Evolutionary conservation across 35 echinoderm and acorn worm genomes (phyloP), one percentile per base, ranked within the genome.

Genomic region (Heliocidaris tuberculata): DNA sequence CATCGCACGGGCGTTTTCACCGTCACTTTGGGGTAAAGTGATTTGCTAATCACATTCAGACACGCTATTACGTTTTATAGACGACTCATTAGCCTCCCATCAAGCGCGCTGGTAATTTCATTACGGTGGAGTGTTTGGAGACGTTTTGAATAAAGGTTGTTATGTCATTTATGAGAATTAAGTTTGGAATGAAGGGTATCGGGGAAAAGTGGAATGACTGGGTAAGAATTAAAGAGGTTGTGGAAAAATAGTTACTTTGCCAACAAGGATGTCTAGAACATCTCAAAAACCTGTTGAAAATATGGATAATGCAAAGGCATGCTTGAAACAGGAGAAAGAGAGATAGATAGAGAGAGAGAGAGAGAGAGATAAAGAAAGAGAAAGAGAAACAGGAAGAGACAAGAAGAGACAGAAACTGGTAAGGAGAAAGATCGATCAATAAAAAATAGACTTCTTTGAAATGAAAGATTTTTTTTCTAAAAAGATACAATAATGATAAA

Each of bases 31-130:
- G 87, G 11, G 29, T 89, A 89, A 89, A 32, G 31, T 89, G 87
- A 89, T 89, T 89, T 89, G 47, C 31, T 89, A 89, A 89, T 89
- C 87, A 48, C 87, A 48, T 89, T 47, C 31, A 32, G 21, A n/a
- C 65, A 78, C 65, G 65, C 65, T n/a, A 78, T 78, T n/a, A 78
- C 65, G 65, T 78, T 78, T 78, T 78, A 78, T 78, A 78, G 65
- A 19, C 65, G 65, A 78, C 65, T 78, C 65, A 78, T 78, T 78
- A 78, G 65, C 8, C 65, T 78, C 65, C 65, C 65, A 78, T 78
- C 65, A 78, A 78, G 65, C 65, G 27, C 65, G 21, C 1, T 78
- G 65, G 65, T 78, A 78, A 78, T 78, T n/a, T 78, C 65, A 78
- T 78, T 78, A 78, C 21, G 21, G 21, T 19, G 4, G 65, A 78